Base-by-base conservation (phyloP, 2,113 vertebrate species). In the Lichenostomus cassidix region DNA sequence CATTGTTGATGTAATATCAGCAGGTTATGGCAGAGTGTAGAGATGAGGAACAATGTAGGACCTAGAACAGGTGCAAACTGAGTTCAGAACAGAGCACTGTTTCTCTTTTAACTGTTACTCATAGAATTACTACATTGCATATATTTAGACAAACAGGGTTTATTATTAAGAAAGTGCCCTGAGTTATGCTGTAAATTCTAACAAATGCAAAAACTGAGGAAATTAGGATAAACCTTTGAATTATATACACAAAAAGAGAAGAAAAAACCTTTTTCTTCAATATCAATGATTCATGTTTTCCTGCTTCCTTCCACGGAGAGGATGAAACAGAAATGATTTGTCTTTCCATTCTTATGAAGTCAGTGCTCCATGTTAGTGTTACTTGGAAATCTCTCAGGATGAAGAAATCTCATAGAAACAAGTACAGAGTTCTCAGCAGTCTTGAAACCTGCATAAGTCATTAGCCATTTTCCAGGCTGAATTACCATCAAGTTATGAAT, bases 401-500 rank as follows among this genome's bases (percentile, higher is more conserved):
- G 69, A 92, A 94, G 83, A 71, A 59, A 82, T 94, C 68, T 84
- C 29, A 29, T 28, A 74, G 59, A 64, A 93, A 78, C 15, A 87
- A 90, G 37, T 50, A 82, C 6, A 75, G 49, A 29, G 16, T 87
- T 95, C 76, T 95, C 64, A 91, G 39, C 35, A 77, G 46, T 47
- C 39, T 39, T 90, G 58, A 56, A 89, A 62, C 46, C 80, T 87
- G 56, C 91, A 75, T 69, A 92, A 95, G 29, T 55, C 79, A 95
- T 96, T 87, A 82, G 7, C 23, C 47, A 73, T 19, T 62, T 95
- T 80, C 59, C 89, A 94, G 84, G 68, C 41, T 86, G 70, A 92
- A 75, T 76, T 84, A 59, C 46, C 68, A 77, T 67, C 42, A 46
- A 71, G 33, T 81, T 91, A 68, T 70, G 79, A 92, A 89, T 67